phyloP scores from a whole-genome alignment of 2,113 vertebrate genomes.

The Tonatia bakeri region DNA sequence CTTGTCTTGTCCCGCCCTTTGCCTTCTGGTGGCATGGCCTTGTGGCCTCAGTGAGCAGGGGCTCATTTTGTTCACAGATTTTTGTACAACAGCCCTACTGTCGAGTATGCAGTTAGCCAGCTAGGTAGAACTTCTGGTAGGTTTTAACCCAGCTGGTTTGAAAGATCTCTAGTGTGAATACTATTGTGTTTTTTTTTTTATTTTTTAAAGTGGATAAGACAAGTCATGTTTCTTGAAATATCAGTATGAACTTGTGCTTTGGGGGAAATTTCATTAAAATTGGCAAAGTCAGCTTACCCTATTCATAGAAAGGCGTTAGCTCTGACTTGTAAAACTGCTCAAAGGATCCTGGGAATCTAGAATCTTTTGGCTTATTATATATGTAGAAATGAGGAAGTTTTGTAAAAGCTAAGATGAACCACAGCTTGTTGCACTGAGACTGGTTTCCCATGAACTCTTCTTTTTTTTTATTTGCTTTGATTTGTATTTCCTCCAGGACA shows the following conservation, averaged over 20 bases:
- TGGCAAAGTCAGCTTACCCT: not conserved
- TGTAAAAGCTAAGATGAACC: not conserved
- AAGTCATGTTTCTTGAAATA: slow-evolving; percentile 21
- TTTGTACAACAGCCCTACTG: not conserved
- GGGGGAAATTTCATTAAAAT: not conserved
- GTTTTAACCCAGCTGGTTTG: not conserved
- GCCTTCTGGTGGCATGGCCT: not conserved
- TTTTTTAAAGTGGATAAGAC: not conserved
- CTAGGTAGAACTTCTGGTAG: not conserved
- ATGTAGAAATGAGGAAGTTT: slow-evolving; percentile 11
- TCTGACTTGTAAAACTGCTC: not conserved
- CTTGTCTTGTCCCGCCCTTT: not conserved
- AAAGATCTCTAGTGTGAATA: not conserved
- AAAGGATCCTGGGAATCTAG: not conserved
- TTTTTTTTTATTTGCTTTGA: not conserved
- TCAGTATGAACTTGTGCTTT: not conserved
- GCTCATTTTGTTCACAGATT: not conserved
- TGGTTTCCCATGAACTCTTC: not conserved
- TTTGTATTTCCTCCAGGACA: not conserved
- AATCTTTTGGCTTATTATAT: not conserved
- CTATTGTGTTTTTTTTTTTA: not conserved
- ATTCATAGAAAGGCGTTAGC: not conserved
- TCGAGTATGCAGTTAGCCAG: not conserved
- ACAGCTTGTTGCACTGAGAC: not conserved
- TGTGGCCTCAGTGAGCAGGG: not conserved